These are phyloP conservation scores for Liparis tanakae DNA, from an alignment of 2,797 vertebrate genomes.

Conservation along the genomic window DNA sequence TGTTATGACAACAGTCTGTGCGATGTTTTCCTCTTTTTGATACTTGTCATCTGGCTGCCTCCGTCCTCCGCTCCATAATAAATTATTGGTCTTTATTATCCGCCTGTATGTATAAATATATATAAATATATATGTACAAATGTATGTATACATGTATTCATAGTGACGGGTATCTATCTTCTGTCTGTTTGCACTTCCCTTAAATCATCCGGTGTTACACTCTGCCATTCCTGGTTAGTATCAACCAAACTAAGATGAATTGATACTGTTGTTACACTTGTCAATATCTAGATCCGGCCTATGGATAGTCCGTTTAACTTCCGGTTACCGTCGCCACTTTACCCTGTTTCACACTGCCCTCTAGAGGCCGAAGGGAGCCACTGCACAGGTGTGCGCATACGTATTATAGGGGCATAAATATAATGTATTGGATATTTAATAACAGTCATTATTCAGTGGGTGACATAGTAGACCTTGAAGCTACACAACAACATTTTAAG, in stretches of 20 bases:
- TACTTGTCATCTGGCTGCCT: constrained; percentile 71
- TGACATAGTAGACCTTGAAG: not conserved
- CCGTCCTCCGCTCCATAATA: constrained; percentile 44
- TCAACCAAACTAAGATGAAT: not conserved
- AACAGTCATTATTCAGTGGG: not conserved
- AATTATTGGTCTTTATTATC: constrained; percentile 42
- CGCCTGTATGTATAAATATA: constrained; percentile 1
- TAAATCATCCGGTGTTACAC: not conserved
- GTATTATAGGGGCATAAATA: not conserved
- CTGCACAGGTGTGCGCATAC: constrained; percentile 40
- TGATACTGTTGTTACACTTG: not conserved
- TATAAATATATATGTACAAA: not conserved
- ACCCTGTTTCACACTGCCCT: constrained; percentile 60
- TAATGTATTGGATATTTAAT: not conserved
- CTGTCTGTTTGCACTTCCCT: not conserved
- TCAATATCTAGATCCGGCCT: not conserved
- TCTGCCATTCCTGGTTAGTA: not conserved
- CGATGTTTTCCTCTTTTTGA: constrained; percentile 77
- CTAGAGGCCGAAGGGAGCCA: constrained; percentile 54
- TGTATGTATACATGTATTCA: not conserved
- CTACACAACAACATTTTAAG: not conserved
- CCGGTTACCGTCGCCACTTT: constrained; percentile 16
- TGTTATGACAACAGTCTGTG: constrained; percentile 85
- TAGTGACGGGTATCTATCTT: not conserved
- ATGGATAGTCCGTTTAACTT: constrained; percentile 1